Conservation (phyloP, 2,797 vertebrate species). For the Taeniopygia guttata region DNA sequence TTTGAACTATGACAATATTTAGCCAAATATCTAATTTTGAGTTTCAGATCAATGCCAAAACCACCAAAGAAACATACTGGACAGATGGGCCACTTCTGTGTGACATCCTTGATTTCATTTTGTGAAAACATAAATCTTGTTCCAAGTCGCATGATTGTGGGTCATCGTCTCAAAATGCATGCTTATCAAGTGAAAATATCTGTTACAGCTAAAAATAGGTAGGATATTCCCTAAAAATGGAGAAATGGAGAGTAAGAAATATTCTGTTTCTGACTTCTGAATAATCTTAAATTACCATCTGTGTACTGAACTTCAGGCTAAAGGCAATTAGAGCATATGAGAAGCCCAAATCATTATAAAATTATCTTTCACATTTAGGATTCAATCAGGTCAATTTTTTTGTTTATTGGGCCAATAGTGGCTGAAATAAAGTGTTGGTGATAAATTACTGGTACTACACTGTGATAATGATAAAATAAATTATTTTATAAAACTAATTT, state of each 20-base stretch:
- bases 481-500: constrained; percentile 68
- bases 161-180: neutral
- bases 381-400: neutral
- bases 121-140: neutral
- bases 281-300: neutral
- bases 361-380: neutral
- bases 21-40: neutral
- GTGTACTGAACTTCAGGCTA: neutral
- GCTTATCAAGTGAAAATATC: neutral
- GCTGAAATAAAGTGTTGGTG: constrained; percentile 22
- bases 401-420: constrained; percentile 44
- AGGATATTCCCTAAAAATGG: neutral
- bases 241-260: neutral
- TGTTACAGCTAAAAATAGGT: neutral
- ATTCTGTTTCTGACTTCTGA: neutral
- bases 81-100: accelerated
- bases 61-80: neutral
- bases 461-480: constrained; percentile 47
- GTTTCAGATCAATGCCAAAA: neutral
- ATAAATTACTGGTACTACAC: constrained; percentile 42
- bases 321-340: neutral
- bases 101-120: neutral
- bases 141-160: neutral
- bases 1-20: neutral
- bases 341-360: constrained; percentile 9